Evolutionary conservation across 2,797 vertebrate species (phyloP).

Genomic region (Poeciliopsis gracilis): DNA sequence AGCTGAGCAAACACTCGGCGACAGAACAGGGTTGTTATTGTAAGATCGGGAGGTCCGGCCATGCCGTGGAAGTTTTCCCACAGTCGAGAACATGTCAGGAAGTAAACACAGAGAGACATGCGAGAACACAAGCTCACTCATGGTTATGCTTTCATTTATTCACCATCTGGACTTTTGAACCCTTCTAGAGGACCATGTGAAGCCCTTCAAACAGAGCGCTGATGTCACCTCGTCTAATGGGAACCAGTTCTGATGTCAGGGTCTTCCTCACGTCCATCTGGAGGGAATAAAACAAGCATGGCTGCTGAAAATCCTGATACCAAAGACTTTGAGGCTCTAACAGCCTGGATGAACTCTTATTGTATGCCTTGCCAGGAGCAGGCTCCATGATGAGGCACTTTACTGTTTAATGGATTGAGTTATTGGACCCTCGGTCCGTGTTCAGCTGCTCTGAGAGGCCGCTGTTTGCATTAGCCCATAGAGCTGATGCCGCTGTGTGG

Average conservation of each 20-base stretch:
- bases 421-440: slow-evolving; percentile 43
- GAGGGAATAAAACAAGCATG: slow-evolving; percentile 75
- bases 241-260: slow-evolving; percentile 70
- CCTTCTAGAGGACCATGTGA: neutral
- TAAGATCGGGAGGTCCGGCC: slow-evolving; percentile 63
- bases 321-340: slow-evolving; percentile 73
- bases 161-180: slow-evolving; percentile 53
- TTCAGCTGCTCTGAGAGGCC: slow-evolving; percentile 44
- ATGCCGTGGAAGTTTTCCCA: slow-evolving; percentile 74
- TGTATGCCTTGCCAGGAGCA: slow-evolving; percentile 36
- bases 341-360: slow-evolving; percentile 52
- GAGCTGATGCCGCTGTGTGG: slow-evolving; percentile 31
- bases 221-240: slow-evolving; percentile 74
- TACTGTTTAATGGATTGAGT: slow-evolving; percentile 68
- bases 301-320: slow-evolving; percentile 79
- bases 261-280: slow-evolving; percentile 70
- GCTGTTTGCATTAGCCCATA: slow-evolving; percentile 59
- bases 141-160: slow-evolving; percentile 42
- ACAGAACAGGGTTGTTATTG: slow-evolving; percentile 71
- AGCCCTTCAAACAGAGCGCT: slow-evolving; percentile 30
- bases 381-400: slow-evolving; percentile 44
- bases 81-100: slow-evolving; percentile 45
- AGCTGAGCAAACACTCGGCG: slow-evolving; percentile 70
- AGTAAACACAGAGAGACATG: slow-evolving; percentile 28
- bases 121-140: slow-evolving; percentile 42